Evolutionary conservation across 2,797 vertebrate species (phyloP).

Genomic region (Diplodus sargus): DNA sequence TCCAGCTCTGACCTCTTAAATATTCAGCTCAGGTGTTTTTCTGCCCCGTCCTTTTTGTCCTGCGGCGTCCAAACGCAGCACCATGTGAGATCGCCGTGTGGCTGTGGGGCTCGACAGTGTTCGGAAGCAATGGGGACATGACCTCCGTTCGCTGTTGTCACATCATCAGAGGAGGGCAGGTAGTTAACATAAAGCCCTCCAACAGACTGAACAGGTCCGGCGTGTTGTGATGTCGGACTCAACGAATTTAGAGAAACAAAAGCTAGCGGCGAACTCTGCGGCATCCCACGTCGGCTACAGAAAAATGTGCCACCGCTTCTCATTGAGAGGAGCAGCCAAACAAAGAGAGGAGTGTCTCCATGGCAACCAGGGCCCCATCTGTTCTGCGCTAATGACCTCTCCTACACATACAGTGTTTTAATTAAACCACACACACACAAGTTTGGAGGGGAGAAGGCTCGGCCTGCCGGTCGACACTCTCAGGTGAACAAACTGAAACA

Average conservation of each 20-base stretch:
- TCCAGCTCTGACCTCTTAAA: constrained; percentile 58
- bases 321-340: constrained; percentile 53
- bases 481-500: neutral
- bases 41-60: constrained; percentile 33
- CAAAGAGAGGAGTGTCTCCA: constrained; percentile 64
- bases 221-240: constrained; percentile 26
- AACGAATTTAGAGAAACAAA: constrained; percentile 51
- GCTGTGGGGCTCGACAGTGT: constrained; percentile 35
- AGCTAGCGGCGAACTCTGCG: constrained; percentile 23
- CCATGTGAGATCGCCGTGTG: neutral
- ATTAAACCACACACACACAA: constrained; percentile 71
- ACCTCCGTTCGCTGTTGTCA: constrained; percentile 40
- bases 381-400: constrained; percentile 82
- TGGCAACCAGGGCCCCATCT: constrained; percentile 80
- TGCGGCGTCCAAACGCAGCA: constrained; percentile 18
- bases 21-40: constrained; percentile 56
- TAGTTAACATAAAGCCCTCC: constrained; percentile 35
- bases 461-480: neutral
- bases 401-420: constrained; percentile 75
- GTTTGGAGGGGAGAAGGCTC: neutral
- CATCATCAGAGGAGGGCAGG: constrained; percentile 37
- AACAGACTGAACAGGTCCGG: neutral
- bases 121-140: neutral
- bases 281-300: constrained; percentile 28
- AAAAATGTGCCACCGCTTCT: constrained; percentile 37